Percentiles rank a stretch among this genome's conserved stretches.
These are phyloP conservation scores for Aleiodes sp. DNA, from an alignment of 1,140 invertebrate species.

Conservation along the genomic window DNA sequence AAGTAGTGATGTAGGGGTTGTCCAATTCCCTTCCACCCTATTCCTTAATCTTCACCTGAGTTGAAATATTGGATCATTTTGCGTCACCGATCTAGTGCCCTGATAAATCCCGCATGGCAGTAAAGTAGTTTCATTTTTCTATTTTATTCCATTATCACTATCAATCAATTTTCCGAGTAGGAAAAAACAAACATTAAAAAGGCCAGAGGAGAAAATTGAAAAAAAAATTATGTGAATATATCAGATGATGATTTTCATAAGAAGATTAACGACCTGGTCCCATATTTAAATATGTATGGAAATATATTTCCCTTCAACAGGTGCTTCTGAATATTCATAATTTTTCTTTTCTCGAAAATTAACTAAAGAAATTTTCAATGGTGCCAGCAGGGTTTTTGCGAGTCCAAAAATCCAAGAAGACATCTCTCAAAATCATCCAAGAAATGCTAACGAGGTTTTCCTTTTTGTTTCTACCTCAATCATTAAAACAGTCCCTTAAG, in stretches of 20 bases:
- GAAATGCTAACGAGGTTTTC: slow-evolving; percentile 26
- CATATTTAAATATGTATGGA: too few relatives aligned
- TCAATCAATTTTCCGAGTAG: neutral
- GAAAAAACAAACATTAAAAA: neutral
- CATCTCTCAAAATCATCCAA: too few relatives aligned
- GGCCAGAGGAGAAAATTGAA: neutral
- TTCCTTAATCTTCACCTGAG: slow-evolving; percentile 22
- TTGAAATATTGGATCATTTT: slow-evolving; percentile 30
- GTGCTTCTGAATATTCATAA: neutral
- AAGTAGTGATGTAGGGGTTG: neutral
- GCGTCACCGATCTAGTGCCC: slow-evolving; percentile 7
- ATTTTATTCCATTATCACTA: neutral
- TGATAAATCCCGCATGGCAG: slow-evolving; percentile 27
- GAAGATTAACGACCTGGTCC: too few relatives aligned
- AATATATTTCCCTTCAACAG: neutral
- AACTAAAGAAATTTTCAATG: neutral
- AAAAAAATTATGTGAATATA: neutral
- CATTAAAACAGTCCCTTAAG: slow-evolving; percentile 13
- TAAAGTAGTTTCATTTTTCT: neutral
- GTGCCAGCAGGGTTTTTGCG: neutral
- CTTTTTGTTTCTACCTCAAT: slow-evolving; percentile 23
- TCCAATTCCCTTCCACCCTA: neutral
- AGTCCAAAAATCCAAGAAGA: neutral
- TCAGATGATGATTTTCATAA: too few relatives aligned
- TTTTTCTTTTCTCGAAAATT: slow-evolving; percentile 19